Conservation (phyloP, 2,797 vertebrate species). For the Enteromius mattozi region DNA sequence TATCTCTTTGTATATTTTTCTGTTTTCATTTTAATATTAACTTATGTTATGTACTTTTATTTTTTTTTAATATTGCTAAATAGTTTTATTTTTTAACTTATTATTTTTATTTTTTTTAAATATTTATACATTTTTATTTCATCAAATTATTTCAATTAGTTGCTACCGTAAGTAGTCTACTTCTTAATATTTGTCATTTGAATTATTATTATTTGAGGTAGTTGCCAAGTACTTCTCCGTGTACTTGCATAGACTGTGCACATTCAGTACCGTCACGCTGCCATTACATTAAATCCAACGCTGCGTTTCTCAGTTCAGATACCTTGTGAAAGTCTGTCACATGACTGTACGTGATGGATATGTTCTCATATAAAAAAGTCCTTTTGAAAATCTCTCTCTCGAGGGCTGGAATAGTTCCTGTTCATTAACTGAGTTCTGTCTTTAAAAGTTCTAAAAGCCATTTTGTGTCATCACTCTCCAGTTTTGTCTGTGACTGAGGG, state of each 20-base stretch:
- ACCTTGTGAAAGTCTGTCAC: slow-evolving; percentile 17
- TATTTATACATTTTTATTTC: background rate
- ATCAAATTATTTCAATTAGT: background rate
- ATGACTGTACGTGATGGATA: slow-evolving; percentile 35
- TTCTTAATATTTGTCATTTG: too few relatives aligned
- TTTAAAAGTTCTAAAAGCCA: slow-evolving; percentile 55
- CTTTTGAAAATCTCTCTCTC: slow-evolving; percentile 37
- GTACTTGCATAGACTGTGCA: background rate
- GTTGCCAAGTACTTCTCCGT: background rate
- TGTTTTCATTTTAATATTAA: background rate
- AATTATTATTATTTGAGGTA: background rate
- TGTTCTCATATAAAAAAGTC: slow-evolving; percentile 46
- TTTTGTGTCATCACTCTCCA: slow-evolving; percentile 39
- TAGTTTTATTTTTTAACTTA: background rate
- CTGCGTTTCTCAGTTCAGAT: background rate
- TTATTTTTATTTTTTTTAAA: too few relatives aligned
- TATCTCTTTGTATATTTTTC: background rate
- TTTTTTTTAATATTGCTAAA: background rate
- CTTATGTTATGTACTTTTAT: background rate
- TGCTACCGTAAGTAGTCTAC: too few relatives aligned
- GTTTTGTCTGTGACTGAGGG: slow-evolving; percentile 55
- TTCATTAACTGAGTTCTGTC: slow-evolving; percentile 53
- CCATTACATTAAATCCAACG: background rate
- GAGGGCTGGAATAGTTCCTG: slow-evolving; percentile 47
- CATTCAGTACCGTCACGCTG: background rate